Percentiles rank a stretch among this genome's conserved stretches.
Evolutionary conservation across 2,797 vertebrate species (phyloP).

Genomic region (Orestias chungarensis): DNA sequence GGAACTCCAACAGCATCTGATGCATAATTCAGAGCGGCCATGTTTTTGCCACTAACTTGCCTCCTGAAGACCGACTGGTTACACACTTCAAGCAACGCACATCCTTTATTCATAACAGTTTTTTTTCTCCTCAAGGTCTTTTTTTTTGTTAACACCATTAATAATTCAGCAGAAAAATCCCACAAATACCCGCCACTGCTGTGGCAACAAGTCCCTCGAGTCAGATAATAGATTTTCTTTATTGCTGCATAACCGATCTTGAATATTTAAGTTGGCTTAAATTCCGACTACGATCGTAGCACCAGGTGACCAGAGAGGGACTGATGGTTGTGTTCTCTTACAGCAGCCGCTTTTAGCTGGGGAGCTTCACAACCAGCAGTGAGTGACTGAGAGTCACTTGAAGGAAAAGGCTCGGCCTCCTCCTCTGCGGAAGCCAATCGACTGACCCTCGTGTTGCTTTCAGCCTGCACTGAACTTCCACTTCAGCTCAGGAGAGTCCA

Average conservation of each 20-base stretch:
- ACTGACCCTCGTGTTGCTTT: constrained; percentile 31
- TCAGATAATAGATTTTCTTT: constrained; percentile 47
- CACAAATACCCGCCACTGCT: constrained; percentile 48
- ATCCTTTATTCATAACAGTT: constrained; percentile 70
- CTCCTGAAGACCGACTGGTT: constrained; percentile 34
- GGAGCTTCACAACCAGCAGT: constrained; percentile 35
- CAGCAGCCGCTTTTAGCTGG: constrained; percentile 21
- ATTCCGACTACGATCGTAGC: constrained; percentile 21
- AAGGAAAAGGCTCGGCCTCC: constrained; percentile 18
- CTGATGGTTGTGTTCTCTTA: constrained; percentile 34
- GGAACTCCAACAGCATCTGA: constrained; percentile 37
- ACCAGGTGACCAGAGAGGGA: constrained; percentile 6
- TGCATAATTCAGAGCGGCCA: constrained; percentile 65
- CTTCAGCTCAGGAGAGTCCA: constrained; percentile 31
- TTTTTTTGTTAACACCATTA: constrained; percentile 63
- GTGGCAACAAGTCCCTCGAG: constrained; percentile 42
- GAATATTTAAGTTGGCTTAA: constrained; percentile 38
- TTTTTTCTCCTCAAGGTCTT: constrained; percentile 60
- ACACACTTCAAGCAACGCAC: constrained; percentile 43
- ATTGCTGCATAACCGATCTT: constrained; percentile 23
- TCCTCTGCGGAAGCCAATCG: constrained; percentile 32
- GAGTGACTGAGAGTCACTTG: constrained; percentile 38
- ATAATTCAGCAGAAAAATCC: constrained; percentile 65
- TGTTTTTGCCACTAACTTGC: constrained; percentile 31
- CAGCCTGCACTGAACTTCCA: constrained; percentile 17